Base-by-base conservation (phyloP, 2,113 vertebrate genomes). In the Polypterus bichir region DNA sequence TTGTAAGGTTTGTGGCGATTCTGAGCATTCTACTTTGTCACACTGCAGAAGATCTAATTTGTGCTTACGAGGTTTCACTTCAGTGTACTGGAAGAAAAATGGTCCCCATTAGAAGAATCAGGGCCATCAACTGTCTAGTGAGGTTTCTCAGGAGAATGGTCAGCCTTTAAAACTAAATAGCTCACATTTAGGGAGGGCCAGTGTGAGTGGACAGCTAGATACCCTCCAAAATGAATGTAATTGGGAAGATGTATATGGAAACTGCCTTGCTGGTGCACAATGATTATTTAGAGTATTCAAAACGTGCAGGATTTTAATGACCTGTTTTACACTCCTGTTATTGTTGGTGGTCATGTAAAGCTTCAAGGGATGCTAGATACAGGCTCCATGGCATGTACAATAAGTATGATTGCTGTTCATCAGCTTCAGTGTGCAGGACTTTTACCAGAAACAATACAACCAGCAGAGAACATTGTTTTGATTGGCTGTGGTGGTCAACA, bases 361-460 rank as follows among this genome's bases (percentile, higher is more conserved):
- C 2, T 71, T 3, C 56, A 55, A 3, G 61, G 64, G 27, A 27
- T 27, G 27, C 27, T 27, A 27, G 27, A 27, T 1, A 67, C 68
- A 3, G 65, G 69, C 2, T 73, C 71, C 1, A 67, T 71, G 63
- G 65, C 72, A 1, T 73, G 65, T 1, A 71, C 55, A 4, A 7
- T 71, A 3, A 69, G 65, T 7, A 48, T 65, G 4, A 2, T 48
- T 46, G 47, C 53, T 3, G 66, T 27, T 27, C 27, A 27, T 27
- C 27, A 27, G 27, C 27, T 27, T 27, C 27, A 27, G 27, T 1
- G 27, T 27, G 57, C 57, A 49, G 61, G 10, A 47, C 45, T 55
- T 55, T 47, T 62, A n/a, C 61, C 61, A 9, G 44, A 55, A n/a
- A 62, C 54, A 47, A 54, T 44, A 48, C 9, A 48, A n/a, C 10